Evolutionary conservation across 2,797 vertebrate species (phyloP), one percentile per base, ranked within the genome.

Genomic region (Muscicapa comitata): DNA sequence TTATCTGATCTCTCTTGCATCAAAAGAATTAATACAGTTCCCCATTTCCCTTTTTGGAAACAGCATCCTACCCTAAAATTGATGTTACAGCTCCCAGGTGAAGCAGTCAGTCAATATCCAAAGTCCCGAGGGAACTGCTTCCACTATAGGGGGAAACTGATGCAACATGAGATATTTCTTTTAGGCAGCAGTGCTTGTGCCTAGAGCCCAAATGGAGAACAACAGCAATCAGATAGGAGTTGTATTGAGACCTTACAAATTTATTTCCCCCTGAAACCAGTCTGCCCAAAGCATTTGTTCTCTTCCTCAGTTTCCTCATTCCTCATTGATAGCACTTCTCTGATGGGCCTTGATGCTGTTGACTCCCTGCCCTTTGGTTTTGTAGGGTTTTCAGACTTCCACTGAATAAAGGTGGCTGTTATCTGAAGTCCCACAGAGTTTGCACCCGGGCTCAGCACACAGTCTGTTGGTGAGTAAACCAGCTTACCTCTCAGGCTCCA

Each of bases 21-120:
- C 28, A 54, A 67, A 91, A 79, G 25, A 59, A 66, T 26, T 4
- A 61, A 70, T 11, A 28, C 12, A 16, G 43, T 42, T 79, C 45
- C 20, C 20, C 1, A 0, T 62, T 88, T 74, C 55, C 43, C 53
- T 45, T 86, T 73, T 68, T 58, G 53, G 59, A 93, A 87, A 67
- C 38, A 18, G 26, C 67, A 59, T 87, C 74, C 63, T 62, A 55
- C 28, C 24, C 43, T 1, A 0, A 73, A 53, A 70, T 11, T 2
- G 1, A 37, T 9, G 3, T 70, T 53, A 59, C 28, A 0, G 1
- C 31, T 76, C n/a, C 24, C 1, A 6, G 26, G 25, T 11, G 33
- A 78, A 84, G 68, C 6, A 2, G 24, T 54, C 54, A 78, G 37
- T 31, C 29, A 26, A 10, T 18, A 65, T 7, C 24, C 11, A 5